A percentile compares a stretch with the other conserved stretches of the same genome.
Evolutionary conservation across 2,888 invertebrate species (phyloP).

Genomic region (Mythimna loreyi): DNA sequence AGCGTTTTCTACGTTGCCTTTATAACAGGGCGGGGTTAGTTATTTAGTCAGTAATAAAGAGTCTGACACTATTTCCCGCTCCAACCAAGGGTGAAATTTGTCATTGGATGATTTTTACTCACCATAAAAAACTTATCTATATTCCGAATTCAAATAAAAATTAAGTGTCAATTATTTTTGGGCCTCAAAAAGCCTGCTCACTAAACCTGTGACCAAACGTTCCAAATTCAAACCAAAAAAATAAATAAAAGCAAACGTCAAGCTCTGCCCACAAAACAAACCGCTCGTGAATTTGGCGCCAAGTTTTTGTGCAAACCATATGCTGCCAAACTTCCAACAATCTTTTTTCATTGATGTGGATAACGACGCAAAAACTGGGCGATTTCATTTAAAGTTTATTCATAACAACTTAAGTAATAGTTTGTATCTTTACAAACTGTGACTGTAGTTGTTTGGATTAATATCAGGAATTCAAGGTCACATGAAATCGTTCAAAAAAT

Average conservation of each 20-base stretch:
- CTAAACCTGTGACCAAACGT: background rate
- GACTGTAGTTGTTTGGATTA: background rate
- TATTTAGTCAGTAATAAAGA: no score
- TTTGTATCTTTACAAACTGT: background rate
- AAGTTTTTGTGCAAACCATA: conserved; percentile 42
- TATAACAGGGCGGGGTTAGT: no score
- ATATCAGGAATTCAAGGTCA: background rate
- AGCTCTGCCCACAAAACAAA: conserved; percentile 4
- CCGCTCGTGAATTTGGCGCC: conserved; percentile 7
- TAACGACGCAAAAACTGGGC: conserved; percentile 10
- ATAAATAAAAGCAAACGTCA: background rate
- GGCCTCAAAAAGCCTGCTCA: background rate
- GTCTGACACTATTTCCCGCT: no score
- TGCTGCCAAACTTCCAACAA: conserved; percentile 24
- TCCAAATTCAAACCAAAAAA: conserved; percentile 1
- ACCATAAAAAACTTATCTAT: no score
- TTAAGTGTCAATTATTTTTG: background rate
- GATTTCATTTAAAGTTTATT: conserved; percentile 1
- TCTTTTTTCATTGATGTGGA: conserved; percentile 22
- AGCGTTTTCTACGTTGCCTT: no score
- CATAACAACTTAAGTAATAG: no score
- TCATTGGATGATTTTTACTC: no score
- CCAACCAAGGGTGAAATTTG: no score
- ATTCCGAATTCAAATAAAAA: background rate
- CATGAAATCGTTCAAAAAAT: no score